Evolutionary conservation across 2,797 vertebrate genomes (phyloP).

Genomic region (Hippopotamyrus pictus): DNA sequence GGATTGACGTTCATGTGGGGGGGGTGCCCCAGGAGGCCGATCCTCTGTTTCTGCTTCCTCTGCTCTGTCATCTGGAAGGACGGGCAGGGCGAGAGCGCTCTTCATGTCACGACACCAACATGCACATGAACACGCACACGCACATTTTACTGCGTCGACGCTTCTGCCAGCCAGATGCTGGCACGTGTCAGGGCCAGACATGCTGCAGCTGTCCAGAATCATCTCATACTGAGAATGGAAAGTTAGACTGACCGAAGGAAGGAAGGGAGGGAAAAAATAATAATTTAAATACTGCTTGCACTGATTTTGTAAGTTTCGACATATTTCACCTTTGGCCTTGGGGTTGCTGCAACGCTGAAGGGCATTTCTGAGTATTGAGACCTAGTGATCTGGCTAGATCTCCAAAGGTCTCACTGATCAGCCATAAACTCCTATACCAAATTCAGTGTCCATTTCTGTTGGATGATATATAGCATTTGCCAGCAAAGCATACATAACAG

Average conservation of each 20-base stretch:
- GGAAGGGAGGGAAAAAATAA: neutral
- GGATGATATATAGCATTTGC: neutral
- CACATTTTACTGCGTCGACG: conserved; percentile 45
- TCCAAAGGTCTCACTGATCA: neutral
- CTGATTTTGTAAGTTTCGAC: conserved; percentile 12
- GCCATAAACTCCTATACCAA: neutral
- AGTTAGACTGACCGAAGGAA: neutral
- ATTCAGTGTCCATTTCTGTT: neutral
- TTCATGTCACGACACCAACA: neutral
- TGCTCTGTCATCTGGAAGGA: conserved; percentile 95
- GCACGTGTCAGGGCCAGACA: neutral
- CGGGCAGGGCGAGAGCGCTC: conserved; percentile 48
- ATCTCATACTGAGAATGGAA: conserved; percentile 29
- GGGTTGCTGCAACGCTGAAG: neutral
- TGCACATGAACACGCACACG: conserved; percentile 4
- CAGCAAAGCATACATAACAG: neutral
- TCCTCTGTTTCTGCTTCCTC: conserved; percentile 97
- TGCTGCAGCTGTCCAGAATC: neutral
- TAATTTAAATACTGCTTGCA: neutral
- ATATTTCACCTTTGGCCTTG: neutral
- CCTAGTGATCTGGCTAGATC: neutral
- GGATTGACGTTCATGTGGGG: conserved; percentile 90
- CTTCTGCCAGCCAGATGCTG: neutral
- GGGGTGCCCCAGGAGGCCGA: conserved; percentile 90
- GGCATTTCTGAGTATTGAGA: neutral